Evolutionary conservation across 2,888 invertebrate species (phyloP).

Genomic region (Lissocephala sabroskyi): DNA sequence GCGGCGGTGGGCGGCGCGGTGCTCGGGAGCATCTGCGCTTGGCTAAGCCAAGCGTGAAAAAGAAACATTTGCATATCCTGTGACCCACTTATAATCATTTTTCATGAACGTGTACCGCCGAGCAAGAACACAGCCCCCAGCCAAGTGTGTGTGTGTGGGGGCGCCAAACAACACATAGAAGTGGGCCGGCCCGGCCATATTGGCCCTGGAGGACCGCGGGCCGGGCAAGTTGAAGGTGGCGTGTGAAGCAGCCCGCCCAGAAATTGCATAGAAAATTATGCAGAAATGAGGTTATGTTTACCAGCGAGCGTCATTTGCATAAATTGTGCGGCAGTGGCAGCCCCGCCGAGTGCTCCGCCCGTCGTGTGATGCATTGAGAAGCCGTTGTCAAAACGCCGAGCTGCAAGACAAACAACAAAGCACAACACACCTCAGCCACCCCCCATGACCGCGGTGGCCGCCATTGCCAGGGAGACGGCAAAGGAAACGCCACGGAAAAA

Average conservation of each 20-base stretch:
- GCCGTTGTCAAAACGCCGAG: conserved; percentile 7
- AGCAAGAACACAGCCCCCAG: neutral
- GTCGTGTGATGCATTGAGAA: neutral
- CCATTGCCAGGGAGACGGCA: no score
- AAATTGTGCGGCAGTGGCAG: conserved; percentile 29
- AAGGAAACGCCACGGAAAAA: conserved; percentile 12
- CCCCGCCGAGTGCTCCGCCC: conserved; percentile 1
- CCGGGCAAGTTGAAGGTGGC: conserved; percentile 3
- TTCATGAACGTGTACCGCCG: conserved; percentile 47
- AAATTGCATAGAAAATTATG: conserved; percentile 26
- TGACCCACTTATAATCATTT: conserved; percentile 66
- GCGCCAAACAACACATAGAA: conserved; percentile 17
- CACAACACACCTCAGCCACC: no score
- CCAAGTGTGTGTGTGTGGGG: neutral
- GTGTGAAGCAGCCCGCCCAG: neutral
- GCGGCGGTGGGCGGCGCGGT: neutral
- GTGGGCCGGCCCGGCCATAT: neutral
- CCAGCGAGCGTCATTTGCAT: conserved; percentile 51
- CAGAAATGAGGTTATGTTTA: conserved; percentile 62
- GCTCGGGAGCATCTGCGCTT: conserved; percentile 26
- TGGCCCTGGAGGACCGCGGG: neutral
- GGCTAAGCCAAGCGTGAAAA: conserved; percentile 51
- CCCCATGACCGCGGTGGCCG: no score
- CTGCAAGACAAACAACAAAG: neutral
- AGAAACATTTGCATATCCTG: conserved; percentile 67